These are phyloP conservation scores for Pluvialis apricaria DNA, from an alignment of 2,113 vertebrate genomes.

Conservation along the genomic window DNA sequence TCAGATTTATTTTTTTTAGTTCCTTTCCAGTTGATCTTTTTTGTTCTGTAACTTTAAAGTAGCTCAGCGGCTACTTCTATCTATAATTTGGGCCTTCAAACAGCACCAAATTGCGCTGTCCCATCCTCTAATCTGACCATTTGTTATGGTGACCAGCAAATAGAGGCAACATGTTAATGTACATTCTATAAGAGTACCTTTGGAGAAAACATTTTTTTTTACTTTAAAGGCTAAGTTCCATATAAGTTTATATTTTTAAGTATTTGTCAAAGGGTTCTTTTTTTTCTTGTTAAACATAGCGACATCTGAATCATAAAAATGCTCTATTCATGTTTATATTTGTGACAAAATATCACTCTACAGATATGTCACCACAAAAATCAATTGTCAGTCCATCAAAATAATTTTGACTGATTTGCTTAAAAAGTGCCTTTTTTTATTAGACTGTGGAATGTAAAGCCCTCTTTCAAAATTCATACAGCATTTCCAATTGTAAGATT, in stretches of 20 bases:
- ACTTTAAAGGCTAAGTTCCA: background rate
- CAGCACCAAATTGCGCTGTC: constrained; percentile 12
- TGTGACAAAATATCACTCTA: background rate
- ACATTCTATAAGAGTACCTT: background rate
- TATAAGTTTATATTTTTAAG: background rate
- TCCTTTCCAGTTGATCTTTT: constrained; percentile 51
- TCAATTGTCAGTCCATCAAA: background rate
- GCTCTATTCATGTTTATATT: background rate
- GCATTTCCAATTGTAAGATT: background rate
- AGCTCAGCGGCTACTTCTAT: background rate
- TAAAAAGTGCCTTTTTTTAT: background rate
- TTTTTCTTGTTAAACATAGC: background rate
- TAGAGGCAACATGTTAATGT: constrained; percentile 31
- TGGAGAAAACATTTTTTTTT: background rate
- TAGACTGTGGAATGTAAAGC: background rate
- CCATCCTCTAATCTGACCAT: background rate
- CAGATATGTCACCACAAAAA: background rate
- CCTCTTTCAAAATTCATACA: background rate
- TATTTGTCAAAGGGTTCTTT: background rate
- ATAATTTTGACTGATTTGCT: background rate
- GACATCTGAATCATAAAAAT: background rate
- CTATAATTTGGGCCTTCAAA: constrained; percentile 49
- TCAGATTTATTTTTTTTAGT: constrained; percentile 32
- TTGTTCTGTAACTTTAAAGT: constrained; percentile 61
- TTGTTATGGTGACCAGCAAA: constrained; percentile 11